Evolutionary conservation across 2,797 vertebrate genomes (phyloP), one percentile per base, ranked within the genome.

Genomic region (Gephyroberyx darwinii): DNA sequence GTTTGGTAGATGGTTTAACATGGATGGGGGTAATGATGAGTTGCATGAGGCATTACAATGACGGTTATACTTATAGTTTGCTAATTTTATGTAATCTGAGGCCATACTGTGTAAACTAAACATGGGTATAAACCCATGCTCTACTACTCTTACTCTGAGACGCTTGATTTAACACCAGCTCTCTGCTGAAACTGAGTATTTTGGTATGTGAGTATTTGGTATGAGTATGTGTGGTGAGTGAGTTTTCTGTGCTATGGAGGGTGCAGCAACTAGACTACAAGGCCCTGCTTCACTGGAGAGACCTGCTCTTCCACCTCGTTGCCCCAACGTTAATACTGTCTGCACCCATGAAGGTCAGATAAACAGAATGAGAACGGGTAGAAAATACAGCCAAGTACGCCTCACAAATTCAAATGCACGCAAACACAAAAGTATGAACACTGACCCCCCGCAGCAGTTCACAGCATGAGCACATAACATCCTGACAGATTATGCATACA

Each of bases 221-320:
- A 54, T 14, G 10, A 54, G 22, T 54, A 30, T 54, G 20, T 30
- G 16, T 22, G 19, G 39, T 43, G 39, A 13, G 30, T 60, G 31
- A 41, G 20, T 16, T 19, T 60, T 60, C 9, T 37, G 35, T 33
- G 20, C 31, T 22, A 10, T 43, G 19, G 41, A 60, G 13, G 58
- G 16, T 45, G 37, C 33, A 39, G 37, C 37, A 10, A 10, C 37
- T 39, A 9, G 30, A 17, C 16, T 8, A n/a, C 31, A 17, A n/a
- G 33, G 31, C 31, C 17, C 31, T 57, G 54, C n/a, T 57, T 19
- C 31, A 56, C 65, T 47, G 52, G 65, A 47, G 65, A 33, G 17
- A 67, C 65, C 65, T 66, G 65, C 39, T 67, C 39, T 56, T 17
- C 65, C 52, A 20, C 31, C 41, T 22, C 47, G 26, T 31, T 55